A percentile compares a stretch with the other conserved stretches of the same genome.
These are phyloP conservation scores for Oxyteleia sp. DNA, from an alignment of 2,888 invertebrate species.

Conservation along the genomic window DNA sequence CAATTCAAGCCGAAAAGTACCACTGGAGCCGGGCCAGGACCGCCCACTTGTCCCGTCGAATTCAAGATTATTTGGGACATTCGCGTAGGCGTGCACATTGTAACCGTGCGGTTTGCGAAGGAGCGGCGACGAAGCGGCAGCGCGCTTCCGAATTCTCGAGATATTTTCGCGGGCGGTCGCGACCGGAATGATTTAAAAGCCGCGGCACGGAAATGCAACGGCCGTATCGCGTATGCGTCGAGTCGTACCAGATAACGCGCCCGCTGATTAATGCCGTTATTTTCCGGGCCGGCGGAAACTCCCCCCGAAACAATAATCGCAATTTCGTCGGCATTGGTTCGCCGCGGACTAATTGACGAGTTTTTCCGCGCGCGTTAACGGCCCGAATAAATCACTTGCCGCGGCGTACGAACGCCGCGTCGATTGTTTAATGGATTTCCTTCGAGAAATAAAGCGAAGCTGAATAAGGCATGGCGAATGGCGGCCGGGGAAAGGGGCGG, in stretches of 20 bases:
- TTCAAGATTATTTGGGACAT: slow-evolving; percentile 83
- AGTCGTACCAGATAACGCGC: slow-evolving; percentile 34
- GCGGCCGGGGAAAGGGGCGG: slow-evolving; percentile 24
- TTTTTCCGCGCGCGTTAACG: slow-evolving; percentile 21
- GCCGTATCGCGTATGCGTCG: slow-evolving; percentile 13
- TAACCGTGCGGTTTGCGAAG: slow-evolving; percentile 71
- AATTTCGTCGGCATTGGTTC: neutral
- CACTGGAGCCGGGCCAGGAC: slow-evolving; percentile 83
- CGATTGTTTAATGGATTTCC: slow-evolving; percentile 60
- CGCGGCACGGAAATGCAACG: slow-evolving; percentile 25
- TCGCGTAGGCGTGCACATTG: slow-evolving; percentile 80
- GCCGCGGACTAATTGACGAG: slow-evolving; percentile 28
- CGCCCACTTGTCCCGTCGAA: slow-evolving; percentile 84
- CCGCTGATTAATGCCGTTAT: slow-evolving; percentile 49
- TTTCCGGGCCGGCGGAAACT: slow-evolving; percentile 24
- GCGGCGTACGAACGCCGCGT: slow-evolving; percentile 18
- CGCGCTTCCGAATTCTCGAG: slow-evolving; percentile 83
- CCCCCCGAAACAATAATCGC: neutral
- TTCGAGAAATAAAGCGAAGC: slow-evolving; percentile 34
- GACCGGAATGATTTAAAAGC: slow-evolving; percentile 81
- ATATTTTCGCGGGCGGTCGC: slow-evolving; percentile 81
- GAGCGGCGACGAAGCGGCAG: slow-evolving; percentile 63
- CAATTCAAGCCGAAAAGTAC: slow-evolving; percentile 80
- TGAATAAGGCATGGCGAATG: slow-evolving; percentile 54
- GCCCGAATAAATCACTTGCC: slow-evolving; percentile 36